Conservation (phyloP, 2,797 vertebrate genomes). For the Peromyscus attwateri region DNA sequence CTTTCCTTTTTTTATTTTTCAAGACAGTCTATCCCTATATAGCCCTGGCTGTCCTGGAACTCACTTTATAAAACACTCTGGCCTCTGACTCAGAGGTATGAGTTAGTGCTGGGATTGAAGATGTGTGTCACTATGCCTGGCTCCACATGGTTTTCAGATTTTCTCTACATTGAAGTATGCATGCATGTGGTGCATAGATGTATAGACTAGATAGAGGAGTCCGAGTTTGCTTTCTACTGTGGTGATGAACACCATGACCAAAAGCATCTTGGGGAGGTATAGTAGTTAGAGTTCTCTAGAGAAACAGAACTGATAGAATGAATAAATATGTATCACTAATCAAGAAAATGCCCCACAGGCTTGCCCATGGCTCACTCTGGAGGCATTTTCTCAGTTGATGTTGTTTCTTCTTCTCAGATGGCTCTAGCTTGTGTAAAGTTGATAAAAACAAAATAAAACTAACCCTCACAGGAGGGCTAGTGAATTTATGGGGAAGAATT, state of each 20-base stretch:
- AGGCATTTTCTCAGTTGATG: not conserved
- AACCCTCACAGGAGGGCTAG: not conserved
- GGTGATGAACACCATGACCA: not conserved
- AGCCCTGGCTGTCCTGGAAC: not conserved
- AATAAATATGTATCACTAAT: too few relatives aligned
- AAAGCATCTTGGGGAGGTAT: not conserved
- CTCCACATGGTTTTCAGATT: not conserved
- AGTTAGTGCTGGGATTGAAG: not conserved
- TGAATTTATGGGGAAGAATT: constrained; percentile 6
- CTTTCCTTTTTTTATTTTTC: not conserved
- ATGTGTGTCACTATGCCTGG: too few relatives aligned
- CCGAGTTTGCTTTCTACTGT: not conserved
- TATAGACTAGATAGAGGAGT: not conserved
- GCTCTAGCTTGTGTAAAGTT: not conserved
- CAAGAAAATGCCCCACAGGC: not conserved
- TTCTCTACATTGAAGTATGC: not conserved
- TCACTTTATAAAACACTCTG: not conserved
- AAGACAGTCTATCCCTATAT: not conserved
- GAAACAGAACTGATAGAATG: too few relatives aligned
- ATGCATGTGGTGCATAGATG: too few relatives aligned
- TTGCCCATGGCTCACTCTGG: not conserved
- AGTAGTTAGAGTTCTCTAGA: not conserved
- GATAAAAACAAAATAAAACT: not conserved
- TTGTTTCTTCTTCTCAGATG: not conserved
- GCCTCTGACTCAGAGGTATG: not conserved